Evolutionary conservation across 1,140 invertebrate species (phyloP).

Genomic region (Antheraea mylitta): DNA sequence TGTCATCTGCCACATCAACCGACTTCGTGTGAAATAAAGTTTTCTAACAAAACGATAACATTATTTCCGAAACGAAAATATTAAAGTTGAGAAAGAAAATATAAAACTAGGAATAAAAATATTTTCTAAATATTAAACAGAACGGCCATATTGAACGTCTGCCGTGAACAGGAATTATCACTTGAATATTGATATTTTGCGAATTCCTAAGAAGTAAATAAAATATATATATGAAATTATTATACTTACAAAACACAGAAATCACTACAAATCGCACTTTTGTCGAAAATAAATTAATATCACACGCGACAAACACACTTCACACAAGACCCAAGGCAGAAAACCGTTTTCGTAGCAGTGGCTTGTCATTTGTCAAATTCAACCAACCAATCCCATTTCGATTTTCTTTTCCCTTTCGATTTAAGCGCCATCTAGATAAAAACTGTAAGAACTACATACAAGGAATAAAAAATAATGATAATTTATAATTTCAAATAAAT

Average conservation of each 20-base stretch:
- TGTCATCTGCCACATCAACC: conserved; percentile 73
- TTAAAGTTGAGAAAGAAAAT: background rate
- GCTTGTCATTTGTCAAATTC: conserved; percentile 42
- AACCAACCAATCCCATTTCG: conserved; percentile 51
- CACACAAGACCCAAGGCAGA: conserved; percentile 72
- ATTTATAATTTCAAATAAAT: background rate
- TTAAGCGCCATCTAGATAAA: conserved; percentile 45
- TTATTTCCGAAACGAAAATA: background rate
- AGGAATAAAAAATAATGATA: background rate
- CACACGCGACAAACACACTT: conserved; percentile 69
- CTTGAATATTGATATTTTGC: conserved; percentile 2
- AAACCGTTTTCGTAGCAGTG: conserved; percentile 72
- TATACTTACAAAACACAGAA: conserved; percentile 64
- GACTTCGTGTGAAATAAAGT: conserved; percentile 32
- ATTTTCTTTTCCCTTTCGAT: conserved; percentile 52
- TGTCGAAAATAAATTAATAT: conserved; percentile 46
- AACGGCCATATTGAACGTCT: conserved; percentile 75
- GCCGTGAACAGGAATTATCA: conserved; percentile 33
- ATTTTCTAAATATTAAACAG: conserved; percentile 49
- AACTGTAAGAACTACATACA: background rate
- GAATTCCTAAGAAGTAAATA: conserved; percentile 5
- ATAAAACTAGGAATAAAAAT: conserved; percentile 10
- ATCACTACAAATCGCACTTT: conserved; percentile 63
- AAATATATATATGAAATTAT: conserved; percentile 3
- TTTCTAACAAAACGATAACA: conserved; percentile 14